Conservation (phyloP, 2,113 vertebrate genomes). For the Ploceus nigricollis region DNA sequence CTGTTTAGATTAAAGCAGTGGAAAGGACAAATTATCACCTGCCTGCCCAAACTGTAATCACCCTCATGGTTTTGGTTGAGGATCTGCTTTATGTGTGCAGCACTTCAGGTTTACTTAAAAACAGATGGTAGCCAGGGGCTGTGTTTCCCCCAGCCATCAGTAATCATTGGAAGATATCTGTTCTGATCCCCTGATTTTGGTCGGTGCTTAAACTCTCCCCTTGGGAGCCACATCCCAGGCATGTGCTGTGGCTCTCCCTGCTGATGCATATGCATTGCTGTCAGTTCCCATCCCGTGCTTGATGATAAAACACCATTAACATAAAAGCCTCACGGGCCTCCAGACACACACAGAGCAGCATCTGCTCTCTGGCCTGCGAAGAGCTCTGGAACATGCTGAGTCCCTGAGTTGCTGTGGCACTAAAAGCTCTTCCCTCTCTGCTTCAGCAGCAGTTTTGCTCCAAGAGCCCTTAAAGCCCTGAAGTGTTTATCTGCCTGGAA, state of each 20-base stretch:
- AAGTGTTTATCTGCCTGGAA: background rate
- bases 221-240: background rate
- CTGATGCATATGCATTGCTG: background rate
- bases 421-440: background rate
- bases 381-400: background rate
- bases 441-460: background rate
- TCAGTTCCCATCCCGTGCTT: background rate
- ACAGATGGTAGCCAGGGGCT: background rate
- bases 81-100: background rate
- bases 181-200: fast-evolving
- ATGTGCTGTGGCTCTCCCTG: background rate
- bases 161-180: background rate
- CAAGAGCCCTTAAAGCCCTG: background rate
- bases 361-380: background rate
- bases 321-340: background rate
- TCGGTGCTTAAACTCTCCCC: background rate
- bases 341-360: background rate
- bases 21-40: background rate
- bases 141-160: fast-evolving
- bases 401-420: fast-evolving
- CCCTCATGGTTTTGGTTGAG: background rate
- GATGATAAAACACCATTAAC: background rate
- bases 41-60: background rate
- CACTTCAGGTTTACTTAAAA: background rate
- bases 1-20: background rate